Evolutionary conservation across 2,113 vertebrate species (phyloP).

Genomic region (Lophura nycthemera): DNA sequence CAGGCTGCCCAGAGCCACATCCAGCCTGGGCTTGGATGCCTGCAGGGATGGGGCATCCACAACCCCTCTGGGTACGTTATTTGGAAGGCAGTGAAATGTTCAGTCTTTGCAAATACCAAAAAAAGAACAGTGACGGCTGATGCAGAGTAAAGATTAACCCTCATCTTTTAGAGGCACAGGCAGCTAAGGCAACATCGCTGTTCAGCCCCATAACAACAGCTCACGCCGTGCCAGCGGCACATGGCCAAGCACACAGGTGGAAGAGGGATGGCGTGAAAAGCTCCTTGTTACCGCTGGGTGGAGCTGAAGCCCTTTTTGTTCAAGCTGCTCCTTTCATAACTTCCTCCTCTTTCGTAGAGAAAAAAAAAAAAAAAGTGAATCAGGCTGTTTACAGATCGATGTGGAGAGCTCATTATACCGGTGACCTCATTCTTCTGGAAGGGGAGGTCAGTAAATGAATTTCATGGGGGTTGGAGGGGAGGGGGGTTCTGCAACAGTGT

Average conservation of each 20-base stretch:
- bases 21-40: too few relatives aligned
- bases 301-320: slow-evolving; percentile 34
- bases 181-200: too few relatives aligned
- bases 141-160: accelerated
- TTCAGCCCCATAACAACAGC: not conserved
- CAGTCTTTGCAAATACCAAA: not conserved
- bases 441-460: not conserved
- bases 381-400: not conserved
- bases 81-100: not conserved
- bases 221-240: not conserved
- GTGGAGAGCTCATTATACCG: not conserved
- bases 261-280: not conserved
- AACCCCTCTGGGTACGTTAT: not conserved
- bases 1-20: too few relatives aligned
- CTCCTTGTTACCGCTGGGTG: slow-evolving; percentile 13
- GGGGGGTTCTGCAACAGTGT: not conserved
- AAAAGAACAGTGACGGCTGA: not conserved
- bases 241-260: not conserved
- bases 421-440: not conserved
- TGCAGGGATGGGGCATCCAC: too few relatives aligned
- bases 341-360: accelerated
- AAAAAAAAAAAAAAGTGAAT: not conserved
- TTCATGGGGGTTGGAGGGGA: not conserved
- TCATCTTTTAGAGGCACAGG: not conserved
- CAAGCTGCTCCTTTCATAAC: not conserved